A percentile compares a stretch with the other conserved stretches of the same genome.
Evolutionary conservation across 2,888 invertebrate species (phyloP).

Genomic region (Amblyjoppa fuscipennis): DNA sequence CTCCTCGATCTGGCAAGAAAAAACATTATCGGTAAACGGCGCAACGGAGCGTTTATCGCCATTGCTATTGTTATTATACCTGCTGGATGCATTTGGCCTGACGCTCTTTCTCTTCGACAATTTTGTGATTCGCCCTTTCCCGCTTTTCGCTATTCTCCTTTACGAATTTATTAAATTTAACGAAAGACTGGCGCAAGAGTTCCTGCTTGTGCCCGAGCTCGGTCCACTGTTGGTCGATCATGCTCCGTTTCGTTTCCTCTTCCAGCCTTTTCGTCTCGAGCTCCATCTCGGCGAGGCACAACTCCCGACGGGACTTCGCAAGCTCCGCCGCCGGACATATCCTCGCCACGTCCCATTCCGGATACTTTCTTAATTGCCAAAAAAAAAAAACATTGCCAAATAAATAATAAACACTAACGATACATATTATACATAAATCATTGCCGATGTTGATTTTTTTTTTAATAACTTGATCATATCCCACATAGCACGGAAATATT

Average conservation of each 20-base stretch:
- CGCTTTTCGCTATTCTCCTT: constrained; percentile 89
- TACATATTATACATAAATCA: constrained; percentile 34
- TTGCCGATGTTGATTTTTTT: not conserved
- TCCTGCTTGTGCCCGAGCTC: constrained; percentile 87
- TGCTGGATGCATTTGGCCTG: constrained; percentile 86
- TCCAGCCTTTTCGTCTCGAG: constrained; percentile 85
- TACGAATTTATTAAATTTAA: constrained; percentile 89
- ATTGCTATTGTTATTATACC: constrained; percentile 65
- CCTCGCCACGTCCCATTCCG: constrained; percentile 88
- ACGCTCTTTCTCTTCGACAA: constrained; percentile 86
- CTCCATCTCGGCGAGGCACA: constrained; percentile 86
- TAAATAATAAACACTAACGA: not conserved
- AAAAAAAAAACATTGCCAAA: constrained; percentile 4
- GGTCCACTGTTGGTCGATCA: constrained; percentile 87
- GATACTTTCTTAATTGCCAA: constrained; percentile 86
- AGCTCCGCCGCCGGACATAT: constrained; percentile 87
- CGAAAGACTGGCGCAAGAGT: constrained; percentile 87
- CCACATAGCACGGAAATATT: no score
- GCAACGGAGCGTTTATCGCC: not conserved
- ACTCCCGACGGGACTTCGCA: constrained; percentile 86
- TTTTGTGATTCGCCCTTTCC: constrained; percentile 88
- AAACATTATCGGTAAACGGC: not conserved
- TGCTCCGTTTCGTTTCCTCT: constrained; percentile 83
- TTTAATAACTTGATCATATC: not conserved
- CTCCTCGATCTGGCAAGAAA: constrained; percentile 83